Conservation (phyloP, 1,140 invertebrate species). For the Caerostris extrusa region DNA sequence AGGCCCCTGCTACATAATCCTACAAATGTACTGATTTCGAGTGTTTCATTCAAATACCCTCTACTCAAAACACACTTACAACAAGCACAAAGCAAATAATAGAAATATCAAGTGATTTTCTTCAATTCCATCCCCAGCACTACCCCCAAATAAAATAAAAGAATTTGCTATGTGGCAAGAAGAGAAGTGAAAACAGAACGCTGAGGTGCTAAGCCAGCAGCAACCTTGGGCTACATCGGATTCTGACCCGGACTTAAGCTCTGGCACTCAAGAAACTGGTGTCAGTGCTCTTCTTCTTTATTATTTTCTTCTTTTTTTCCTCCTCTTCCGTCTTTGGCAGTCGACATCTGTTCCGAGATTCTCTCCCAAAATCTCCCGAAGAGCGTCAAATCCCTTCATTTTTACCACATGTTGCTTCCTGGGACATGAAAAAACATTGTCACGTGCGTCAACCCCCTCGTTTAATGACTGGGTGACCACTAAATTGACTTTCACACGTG, state of each 20-base stretch:
- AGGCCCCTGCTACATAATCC: no score
- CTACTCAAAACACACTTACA: not conserved
- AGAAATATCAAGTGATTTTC: not conserved
- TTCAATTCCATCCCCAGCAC: not conserved
- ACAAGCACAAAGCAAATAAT: not conserved
- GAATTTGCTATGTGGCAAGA: not conserved
- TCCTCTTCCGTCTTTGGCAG: slow-evolving; percentile 50
- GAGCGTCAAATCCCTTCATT: slow-evolving; percentile 48
- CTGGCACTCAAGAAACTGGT: slow-evolving; percentile 37
- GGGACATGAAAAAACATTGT: slow-evolving; percentile 39
- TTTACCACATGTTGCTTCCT: slow-evolving; percentile 71
- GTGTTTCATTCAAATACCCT: not conserved
- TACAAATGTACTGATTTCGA: not conserved
- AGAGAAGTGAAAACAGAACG: slow-evolving; percentile 63
- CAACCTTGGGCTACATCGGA: slow-evolving; percentile 55
- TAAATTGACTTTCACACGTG: slow-evolving; percentile 60
- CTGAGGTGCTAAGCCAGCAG: slow-evolving; percentile 44
- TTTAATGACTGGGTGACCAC: slow-evolving; percentile 52
- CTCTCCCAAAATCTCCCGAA: slow-evolving; percentile 38
- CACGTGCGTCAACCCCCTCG: not conserved
- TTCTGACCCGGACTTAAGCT: slow-evolving; percentile 60
- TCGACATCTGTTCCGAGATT: slow-evolving; percentile 70
- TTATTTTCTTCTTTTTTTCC: slow-evolving; percentile 37
- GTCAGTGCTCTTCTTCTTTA: slow-evolving; percentile 57
- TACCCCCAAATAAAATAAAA: slow-evolving; percentile 24